Evolutionary conservation across 2,888 invertebrate genomes (phyloP).

Genomic region (Mantis religiosa): DNA sequence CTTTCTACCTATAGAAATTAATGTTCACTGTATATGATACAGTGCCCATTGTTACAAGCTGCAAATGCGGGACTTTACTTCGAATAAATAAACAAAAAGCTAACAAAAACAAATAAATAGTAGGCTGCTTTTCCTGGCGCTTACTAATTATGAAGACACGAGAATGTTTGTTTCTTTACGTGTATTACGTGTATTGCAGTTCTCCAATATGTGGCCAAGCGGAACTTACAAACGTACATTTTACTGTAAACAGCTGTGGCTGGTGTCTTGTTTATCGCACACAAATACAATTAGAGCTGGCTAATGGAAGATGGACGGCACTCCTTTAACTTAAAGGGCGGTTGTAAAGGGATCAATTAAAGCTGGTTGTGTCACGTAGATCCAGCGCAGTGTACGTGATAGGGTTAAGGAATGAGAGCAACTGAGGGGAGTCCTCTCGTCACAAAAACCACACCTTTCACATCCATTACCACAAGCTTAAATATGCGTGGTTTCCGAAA

Average conservation of each 20-base stretch:
- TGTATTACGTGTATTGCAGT: too few species aligned
- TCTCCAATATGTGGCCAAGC: not conserved
- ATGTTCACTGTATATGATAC: too few species aligned
- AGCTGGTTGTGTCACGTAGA: not conserved
- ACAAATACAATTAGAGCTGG: not conserved
- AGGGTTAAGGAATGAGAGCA: not conserved
- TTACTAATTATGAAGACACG: too few species aligned
- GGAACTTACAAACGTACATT: too few species aligned
- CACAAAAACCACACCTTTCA: not conserved
- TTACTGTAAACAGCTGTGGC: not conserved
- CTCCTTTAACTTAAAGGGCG: not conserved
- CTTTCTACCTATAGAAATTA: too few species aligned
- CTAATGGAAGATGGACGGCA: not conserved
- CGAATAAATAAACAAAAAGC: too few species aligned
- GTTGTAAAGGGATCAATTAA: not conserved
- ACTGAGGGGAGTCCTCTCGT: not conserved
- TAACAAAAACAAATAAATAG: too few species aligned
- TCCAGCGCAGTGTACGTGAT: not conserved
- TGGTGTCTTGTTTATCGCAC: not conserved
- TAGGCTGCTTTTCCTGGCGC: too few species aligned
- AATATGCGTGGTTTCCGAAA: not conserved
- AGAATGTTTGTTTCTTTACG: too few species aligned
- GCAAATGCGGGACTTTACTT: too few species aligned
- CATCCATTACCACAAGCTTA: not conserved
- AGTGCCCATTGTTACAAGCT: too few species aligned